These are phyloP conservation scores for Amphilophus citrinellus DNA, from an alignment of 2,113 vertebrate genomes.

Conservation along the genomic window DNA sequence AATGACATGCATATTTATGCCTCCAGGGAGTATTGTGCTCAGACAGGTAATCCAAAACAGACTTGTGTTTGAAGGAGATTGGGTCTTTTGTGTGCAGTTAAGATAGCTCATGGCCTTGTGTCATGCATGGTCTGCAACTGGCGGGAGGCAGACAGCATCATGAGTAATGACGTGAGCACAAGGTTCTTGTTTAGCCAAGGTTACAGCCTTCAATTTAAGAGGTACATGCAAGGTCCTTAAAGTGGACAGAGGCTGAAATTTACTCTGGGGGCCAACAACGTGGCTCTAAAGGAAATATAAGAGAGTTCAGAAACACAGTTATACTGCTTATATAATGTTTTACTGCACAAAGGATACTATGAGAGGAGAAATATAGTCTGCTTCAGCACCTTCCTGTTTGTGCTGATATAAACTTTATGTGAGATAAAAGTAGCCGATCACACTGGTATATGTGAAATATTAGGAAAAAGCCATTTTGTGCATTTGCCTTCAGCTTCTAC, in stretches of 20 bases:
- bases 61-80: conserved; percentile 4
- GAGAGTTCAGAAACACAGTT: not conserved
- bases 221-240: conserved; percentile 56
- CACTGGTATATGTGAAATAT: not conserved
- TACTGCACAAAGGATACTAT: not conserved
- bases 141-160: conserved; percentile 13
- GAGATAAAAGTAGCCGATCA: not conserved
- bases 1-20: not conserved
- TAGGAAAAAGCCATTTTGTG: not conserved
- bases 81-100: conserved; percentile 4
- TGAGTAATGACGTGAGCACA: conserved; percentile 30
- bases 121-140: conserved; percentile 9
- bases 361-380: not conserved
- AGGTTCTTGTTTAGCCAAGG: conserved; percentile 53
- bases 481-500: not conserved
- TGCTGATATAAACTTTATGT: not conserved
- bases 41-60: conserved; percentile 46
- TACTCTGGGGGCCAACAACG: conserved; percentile 30
- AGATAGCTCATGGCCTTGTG: conserved; percentile 21
- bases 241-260: conserved; percentile 28
- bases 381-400: not conserved
- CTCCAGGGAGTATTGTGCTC: conserved; percentile 4
- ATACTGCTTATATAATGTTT: not conserved
- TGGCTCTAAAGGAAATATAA: conserved; percentile 22
- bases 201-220: conserved; percentile 48